Percentiles rank a stretch among this genome's conserved stretches.
Conservation (phyloP, 2,888 invertebrate genomes). For the Nomada hirtipes region DNA sequence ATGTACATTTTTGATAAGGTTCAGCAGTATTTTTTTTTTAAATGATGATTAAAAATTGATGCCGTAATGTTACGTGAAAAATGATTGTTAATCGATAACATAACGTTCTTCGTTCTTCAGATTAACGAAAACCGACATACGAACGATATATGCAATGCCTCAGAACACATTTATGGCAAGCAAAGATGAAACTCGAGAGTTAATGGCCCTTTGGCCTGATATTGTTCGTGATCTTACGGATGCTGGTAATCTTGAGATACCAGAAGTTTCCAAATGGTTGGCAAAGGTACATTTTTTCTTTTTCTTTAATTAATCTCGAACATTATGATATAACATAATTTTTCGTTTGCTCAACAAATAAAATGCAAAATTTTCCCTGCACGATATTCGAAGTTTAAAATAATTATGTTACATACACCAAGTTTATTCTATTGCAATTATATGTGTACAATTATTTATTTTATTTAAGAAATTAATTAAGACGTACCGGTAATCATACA, state of each 20-base stretch:
- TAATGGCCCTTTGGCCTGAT: conserved; percentile 95
- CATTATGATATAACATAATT: not conserved
- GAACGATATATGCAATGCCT: conserved; percentile 71
- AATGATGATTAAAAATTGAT: not conserved
- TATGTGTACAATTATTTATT: too few relatives aligned
- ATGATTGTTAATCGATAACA: not conserved
- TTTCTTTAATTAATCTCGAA: not conserved
- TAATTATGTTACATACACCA: too few relatives aligned
- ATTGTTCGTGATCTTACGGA: conserved; percentile 93
- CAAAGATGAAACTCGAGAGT: conserved; percentile 94
- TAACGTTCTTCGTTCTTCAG: conserved; percentile 34
- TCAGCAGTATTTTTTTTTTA: too few relatives aligned
- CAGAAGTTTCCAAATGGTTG: conserved; percentile 92
- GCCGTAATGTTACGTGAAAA: not conserved
- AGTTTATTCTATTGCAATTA: too few relatives aligned
- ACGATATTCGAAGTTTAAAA: too few relatives aligned
- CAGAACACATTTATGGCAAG: conserved; percentile 87
- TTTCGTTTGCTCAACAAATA: too few relatives aligned
- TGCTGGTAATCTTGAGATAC: conserved; percentile 90
- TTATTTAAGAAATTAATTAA: too few relatives aligned
- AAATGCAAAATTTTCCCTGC: not conserved
- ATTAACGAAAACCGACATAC: conserved; percentile 19
- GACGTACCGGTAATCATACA: too few relatives aligned
- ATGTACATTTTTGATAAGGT: too few relatives aligned
- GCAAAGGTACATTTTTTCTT: conserved; percentile 87